Evolutionary conservation across 2,888 invertebrate genomes (phyloP).

Genomic region (Epirrhoe tristata): DNA sequence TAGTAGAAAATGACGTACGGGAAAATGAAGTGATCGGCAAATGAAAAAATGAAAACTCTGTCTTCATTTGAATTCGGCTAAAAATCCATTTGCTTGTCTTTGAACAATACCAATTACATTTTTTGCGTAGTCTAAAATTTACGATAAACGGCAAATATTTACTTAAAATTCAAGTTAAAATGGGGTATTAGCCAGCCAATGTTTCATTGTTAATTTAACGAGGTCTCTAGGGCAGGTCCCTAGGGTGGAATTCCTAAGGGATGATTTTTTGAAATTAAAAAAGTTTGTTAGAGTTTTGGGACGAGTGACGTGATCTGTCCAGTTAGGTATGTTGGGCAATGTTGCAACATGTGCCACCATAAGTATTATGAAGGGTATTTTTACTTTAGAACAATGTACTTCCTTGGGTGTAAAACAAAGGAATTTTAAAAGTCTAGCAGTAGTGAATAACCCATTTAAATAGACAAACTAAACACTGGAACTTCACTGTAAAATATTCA

Average conservation of each 20-base stretch:
- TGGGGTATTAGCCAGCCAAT: slow-evolving; percentile 65
- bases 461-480: neutral
- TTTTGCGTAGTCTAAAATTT: slow-evolving; percentile 5
- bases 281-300: slow-evolving; percentile 61
- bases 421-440: neutral
- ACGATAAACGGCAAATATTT: slow-evolving; percentile 26
- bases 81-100: neutral
- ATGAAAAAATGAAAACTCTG: too few species aligned
- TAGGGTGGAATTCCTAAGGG: slow-evolving; percentile 49
- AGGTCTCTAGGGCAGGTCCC: slow-evolving; percentile 43
- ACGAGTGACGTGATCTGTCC: slow-evolving; percentile 45
- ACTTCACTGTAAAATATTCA: neutral
- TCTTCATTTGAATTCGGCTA: neutral
- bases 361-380: neutral
- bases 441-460: neutral
- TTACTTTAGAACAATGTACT: neutral
- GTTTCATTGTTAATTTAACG: slow-evolving; percentile 73
- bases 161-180: slow-evolving; percentile 46
- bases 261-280: slow-evolving; percentile 76
- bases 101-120: neutral
- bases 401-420: neutral
- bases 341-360: neutral
- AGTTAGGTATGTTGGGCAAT: slow-evolving; percentile 37
- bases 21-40: too few species aligned
- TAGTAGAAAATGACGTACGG: too few species aligned